Evolutionary conservation across 1,140 invertebrate genomes (phyloP), one percentile per base, ranked within the genome.

Genomic region (Drosophila orosa): DNA sequence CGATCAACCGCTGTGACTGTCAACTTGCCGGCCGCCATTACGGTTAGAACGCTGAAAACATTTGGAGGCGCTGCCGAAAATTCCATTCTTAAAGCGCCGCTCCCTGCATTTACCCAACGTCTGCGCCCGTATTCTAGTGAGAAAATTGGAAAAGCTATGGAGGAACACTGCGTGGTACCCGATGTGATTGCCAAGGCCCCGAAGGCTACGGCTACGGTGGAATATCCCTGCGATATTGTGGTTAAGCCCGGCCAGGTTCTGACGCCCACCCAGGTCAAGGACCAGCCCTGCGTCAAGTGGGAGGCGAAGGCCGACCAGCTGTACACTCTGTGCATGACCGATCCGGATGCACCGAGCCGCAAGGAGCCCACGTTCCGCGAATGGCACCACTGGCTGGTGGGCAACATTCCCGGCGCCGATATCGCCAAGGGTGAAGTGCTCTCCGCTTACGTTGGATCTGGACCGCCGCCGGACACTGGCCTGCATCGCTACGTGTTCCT

Each of bases 371-470:
- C 94, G 47, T 96, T 95, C 84, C 94, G 97, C 15, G 97, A 98
- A 93, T 98, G 96, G 96, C 96, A 97, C 87, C 98, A 98, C 92
- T 99, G 98, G 97, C 91, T 98, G 3, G 96, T 99, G 1, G 96
- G 94, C 5, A 99, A 99, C 86, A 97, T 99, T 85, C 97, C 97
- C 13, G 97, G 96, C 22, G 92, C 91, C 62, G 93, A 97, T 40
- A 91, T 99, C 1, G 78, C 90, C 0, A 93, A 95, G 50, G 98
- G 98, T 15, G 96, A 97, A 60, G 78, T 93, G 92, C 92, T 98
- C 0, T 95, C 95, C 1, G 95, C 95, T 4, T 99, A 98, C 91
- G 92, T 98, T 74, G 97, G 98, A 29, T 94, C 97, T 17, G 97
- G 97, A 19, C 97, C 98, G 1, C 97, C 97, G 12, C 92, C 95